Percentiles rank a stretch among this genome's conserved stretches.
phyloP scores from a whole-genome alignment of 2,888 invertebrate genomes.

The Ennomos erosarius region DNA sequence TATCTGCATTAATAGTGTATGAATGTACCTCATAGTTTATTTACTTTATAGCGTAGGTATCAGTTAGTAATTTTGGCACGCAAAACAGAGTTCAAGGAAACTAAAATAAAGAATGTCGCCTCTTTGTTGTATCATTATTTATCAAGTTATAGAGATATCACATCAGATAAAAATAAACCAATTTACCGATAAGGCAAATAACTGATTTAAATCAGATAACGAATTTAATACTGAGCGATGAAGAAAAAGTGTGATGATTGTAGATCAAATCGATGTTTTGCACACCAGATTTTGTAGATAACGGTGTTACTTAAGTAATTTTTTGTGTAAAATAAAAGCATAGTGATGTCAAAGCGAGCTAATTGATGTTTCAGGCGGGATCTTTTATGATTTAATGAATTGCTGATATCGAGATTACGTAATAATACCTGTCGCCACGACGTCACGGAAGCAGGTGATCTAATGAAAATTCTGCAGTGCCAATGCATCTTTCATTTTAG shows the following conservation, averaged over 20 bases:
- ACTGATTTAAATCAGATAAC: slow-evolving; percentile 10
- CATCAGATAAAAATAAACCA: slow-evolving; percentile 29
- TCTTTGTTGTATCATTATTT: background rate
- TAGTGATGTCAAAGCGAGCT: slow-evolving; percentile 8
- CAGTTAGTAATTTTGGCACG: too few species aligned
- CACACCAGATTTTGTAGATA: slow-evolving; percentile 19
- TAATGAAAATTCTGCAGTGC: too few species aligned
- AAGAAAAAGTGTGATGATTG: slow-evolving; percentile 2
- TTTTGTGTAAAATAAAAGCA: slow-evolving; percentile 25
- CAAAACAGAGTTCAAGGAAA: too few species aligned
- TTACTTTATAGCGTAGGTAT: too few species aligned
- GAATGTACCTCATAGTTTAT: too few species aligned
- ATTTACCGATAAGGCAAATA: slow-evolving; percentile 34
- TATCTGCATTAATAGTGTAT: too few species aligned
- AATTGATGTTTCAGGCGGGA: slow-evolving; percentile 2
- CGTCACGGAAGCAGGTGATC: too few species aligned
- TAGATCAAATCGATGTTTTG: slow-evolving; percentile 16
- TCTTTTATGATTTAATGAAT: background rate
- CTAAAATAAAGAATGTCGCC: too few species aligned
- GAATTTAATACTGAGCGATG: slow-evolving; percentile 17
- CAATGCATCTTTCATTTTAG: too few species aligned
- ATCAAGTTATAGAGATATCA: background rate
- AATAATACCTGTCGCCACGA: too few species aligned
- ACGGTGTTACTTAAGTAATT: slow-evolving; percentile 9
- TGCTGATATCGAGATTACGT: too few species aligned